phyloP scores from a whole-genome alignment of 2,797 vertebrate genomes.

The Champsocephalus esox region DNA sequence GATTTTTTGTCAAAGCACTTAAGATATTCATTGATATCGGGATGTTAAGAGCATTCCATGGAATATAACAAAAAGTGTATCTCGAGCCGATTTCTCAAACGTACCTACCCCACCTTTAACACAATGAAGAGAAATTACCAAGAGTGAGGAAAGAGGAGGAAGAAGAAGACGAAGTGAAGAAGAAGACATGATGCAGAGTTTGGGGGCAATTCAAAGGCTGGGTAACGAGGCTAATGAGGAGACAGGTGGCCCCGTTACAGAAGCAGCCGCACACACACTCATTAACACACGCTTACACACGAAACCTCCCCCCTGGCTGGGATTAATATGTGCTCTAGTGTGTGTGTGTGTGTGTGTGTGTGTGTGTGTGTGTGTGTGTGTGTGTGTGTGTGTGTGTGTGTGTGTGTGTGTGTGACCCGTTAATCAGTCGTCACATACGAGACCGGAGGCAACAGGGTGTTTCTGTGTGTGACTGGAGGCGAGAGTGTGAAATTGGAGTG shows the following conservation, averaged over 20 bases:
- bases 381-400: neutral
- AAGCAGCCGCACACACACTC: conserved; percentile 51
- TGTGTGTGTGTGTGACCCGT: neutral
- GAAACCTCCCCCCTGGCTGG: conserved; percentile 73
- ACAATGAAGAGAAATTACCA: conserved; percentile 22
- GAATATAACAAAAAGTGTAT: too few species aligned
- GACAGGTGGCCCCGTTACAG: conserved; percentile 78
- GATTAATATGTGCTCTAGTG: conserved; percentile 64
- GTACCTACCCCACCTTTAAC: neutral
- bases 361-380: neutral
- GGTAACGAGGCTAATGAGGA: conserved; percentile 79
- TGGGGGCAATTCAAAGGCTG: conserved; percentile 76
- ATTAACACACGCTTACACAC: conserved; percentile 60
- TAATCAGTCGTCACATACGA: conserved; percentile 72
- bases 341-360: neutral
- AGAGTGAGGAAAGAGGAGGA: conserved; percentile 11
- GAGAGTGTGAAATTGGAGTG: conserved; percentile 80
- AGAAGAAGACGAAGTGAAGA: neutral
- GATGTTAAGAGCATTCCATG: too few species aligned
- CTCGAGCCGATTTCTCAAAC: too few species aligned
- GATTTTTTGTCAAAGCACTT: too few species aligned
- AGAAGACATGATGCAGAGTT: conserved; percentile 45
- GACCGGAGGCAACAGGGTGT: conserved; percentile 73
- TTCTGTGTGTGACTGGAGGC: conserved; percentile 61
- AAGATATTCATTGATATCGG: too few species aligned